phyloP scores from a whole-genome alignment of 2,113 vertebrate genomes.

The Plectropomus leopardus region DNA sequence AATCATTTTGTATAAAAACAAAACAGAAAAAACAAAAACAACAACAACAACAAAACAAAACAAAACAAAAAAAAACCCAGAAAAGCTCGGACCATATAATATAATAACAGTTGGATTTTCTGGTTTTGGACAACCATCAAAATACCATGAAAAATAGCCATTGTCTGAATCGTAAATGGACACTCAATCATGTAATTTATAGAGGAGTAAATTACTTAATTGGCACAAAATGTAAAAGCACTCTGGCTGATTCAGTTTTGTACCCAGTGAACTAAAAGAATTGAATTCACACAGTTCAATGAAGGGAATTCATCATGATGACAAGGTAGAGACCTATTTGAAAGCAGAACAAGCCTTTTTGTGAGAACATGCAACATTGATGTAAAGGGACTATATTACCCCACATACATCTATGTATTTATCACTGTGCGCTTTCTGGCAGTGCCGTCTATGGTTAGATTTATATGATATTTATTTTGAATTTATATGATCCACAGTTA shows the following conservation, averaged over 20 bases:
- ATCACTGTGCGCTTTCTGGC: neutral
- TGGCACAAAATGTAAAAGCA: conserved; percentile 29
- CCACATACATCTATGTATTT: neutral
- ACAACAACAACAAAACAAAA: too few relatives aligned
- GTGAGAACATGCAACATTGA: neutral
- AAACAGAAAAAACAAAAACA: too few relatives aligned
- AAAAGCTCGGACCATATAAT: neutral
- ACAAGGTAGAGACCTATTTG: neutral
- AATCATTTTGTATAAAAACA: neutral
- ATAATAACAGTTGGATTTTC: neutral
- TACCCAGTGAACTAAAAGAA: conserved; percentile 13
- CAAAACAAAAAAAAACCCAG: too few relatives aligned
- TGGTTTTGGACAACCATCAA: neutral
- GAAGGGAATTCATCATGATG: conserved; percentile 17
- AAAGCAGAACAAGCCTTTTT: conserved; percentile 15
- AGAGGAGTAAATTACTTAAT: conserved; percentile 31
- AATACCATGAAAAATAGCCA: neutral
- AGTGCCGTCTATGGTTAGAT: neutral
- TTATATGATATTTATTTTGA: neutral
- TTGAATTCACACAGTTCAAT: conserved; percentile 11
- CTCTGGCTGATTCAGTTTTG: conserved; percentile 34
- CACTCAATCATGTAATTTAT: conserved; percentile 39
- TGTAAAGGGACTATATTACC: neutral
- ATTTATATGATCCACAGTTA: neutral
- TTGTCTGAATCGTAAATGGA: neutral